phyloP scores from a whole-genome alignment of 2,888 invertebrate genomes.

The Megastigmus dorsalis region DNA sequence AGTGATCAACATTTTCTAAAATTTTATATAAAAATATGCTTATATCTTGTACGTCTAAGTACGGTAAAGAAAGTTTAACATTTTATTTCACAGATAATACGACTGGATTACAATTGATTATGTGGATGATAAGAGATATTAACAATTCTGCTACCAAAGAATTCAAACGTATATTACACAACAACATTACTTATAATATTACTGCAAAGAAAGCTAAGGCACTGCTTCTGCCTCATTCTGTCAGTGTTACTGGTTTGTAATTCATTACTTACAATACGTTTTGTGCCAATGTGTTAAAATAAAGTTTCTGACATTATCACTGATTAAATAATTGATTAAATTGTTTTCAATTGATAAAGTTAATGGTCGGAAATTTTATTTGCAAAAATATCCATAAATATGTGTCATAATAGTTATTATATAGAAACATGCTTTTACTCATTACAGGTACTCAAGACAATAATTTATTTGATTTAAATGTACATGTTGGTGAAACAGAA shows the following conservation, averaged over 20 bases:
- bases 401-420: neutral
- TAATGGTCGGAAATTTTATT: no score
- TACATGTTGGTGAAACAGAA: constrained; percentile 56
- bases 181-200: constrained; percentile 61
- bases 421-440: no score
- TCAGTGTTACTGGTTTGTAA: neutral
- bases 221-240: neutral
- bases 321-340: neutral
- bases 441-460: constrained; percentile 54
- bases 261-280: neutral
- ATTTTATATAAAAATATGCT: no score
- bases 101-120: constrained; percentile 65
- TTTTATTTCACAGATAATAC: constrained; percentile 61
- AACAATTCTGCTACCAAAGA: constrained; percentile 60
- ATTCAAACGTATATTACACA: constrained; percentile 63
- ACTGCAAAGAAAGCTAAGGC: constrained; percentile 29
- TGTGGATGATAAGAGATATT: constrained; percentile 64
- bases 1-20: no score
- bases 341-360: no score
- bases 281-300: neutral
- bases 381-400: neutral
- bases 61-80: neutral
- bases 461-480: constrained; percentile 51
- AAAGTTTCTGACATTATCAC: neutral
- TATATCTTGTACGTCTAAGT: no score